Evolutionary conservation across 1,140 invertebrate genomes (phyloP), one percentile per base, ranked within the genome.

Genomic region (Lordiphosa mommai): DNA sequence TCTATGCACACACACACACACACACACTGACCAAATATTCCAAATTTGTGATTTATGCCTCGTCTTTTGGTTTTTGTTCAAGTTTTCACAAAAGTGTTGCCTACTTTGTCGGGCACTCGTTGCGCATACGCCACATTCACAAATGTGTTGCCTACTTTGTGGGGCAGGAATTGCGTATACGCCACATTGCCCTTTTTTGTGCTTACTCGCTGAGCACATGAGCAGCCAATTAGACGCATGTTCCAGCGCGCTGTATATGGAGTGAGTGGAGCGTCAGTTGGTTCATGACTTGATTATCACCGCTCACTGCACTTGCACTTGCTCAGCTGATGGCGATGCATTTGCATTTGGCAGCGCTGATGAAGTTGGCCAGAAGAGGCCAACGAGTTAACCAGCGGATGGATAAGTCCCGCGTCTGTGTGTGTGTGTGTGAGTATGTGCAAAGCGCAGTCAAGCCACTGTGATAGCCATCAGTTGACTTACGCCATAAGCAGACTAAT

Each of bases 271-370:
- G 9, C 13, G 13, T 16, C 36, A 57, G 40, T 36, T 56, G 59
- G 57, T 49, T 71, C 76, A 63, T 71, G 66, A 80, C 71, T 82
- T 80, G 71, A 80, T 82, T 80, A 80, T 82, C 74, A 71, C 53
- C 76, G 79, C 53, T 65, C 41, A 67, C 48, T 80, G 76, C 66
- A 67, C 76, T 67, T 63, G 70, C 72, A 79, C n/a, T 53, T 43
- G 34, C 33, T 27, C 71, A 56, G 50, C 43, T 65, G 74, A 67
- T 61, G 52, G 48, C 65, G 43, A 66, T 60, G 71, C 61, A 64
- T 64, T 82, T 72, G 66, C 76, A 71, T 58, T 43, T 72, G 69
- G 57, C 69, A 66, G 20, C 5, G 50, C 72, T 80, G 66, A 84
- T 82, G 76, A 67, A 71, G 66, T 60, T 74, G 66, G 20, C 20